Evolutionary conservation across 2,888 invertebrate species (phyloP).

Genomic region (Eupelmus urozonus): DNA sequence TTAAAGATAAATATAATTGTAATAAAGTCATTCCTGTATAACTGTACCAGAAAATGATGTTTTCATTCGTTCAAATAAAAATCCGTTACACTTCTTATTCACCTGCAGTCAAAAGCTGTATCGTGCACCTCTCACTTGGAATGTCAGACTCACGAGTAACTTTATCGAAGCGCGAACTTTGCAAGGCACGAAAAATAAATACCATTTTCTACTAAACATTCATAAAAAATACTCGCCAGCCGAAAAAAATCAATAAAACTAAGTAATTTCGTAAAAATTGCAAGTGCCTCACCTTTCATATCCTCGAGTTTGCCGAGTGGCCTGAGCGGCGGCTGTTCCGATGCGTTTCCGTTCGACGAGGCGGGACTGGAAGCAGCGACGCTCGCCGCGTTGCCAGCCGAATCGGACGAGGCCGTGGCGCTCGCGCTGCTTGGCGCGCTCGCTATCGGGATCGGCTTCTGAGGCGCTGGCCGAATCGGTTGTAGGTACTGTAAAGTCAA

Average conservation of each 20-base stretch:
- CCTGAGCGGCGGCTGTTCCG: constrained; percentile 75
- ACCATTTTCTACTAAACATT: too few relatives aligned
- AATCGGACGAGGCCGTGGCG: too few relatives aligned
- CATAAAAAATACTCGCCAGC: too few relatives aligned
- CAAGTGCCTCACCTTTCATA: constrained; percentile 89
- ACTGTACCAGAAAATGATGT: too few relatives aligned
- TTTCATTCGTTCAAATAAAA: constrained; percentile 5
- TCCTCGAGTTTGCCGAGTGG: constrained; percentile 88
- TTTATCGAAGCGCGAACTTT: too few relatives aligned
- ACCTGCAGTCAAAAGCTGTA: not conserved
- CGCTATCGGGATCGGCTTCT: constrained; percentile 78
- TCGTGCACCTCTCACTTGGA: not conserved
- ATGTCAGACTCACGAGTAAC: too few relatives aligned
- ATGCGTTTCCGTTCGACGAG: constrained; percentile 66
- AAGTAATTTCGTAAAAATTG: too few relatives aligned
- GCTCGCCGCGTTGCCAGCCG: constrained; percentile 68
- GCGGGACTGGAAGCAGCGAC: constrained; percentile 74
- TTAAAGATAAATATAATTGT: constrained; percentile 12
- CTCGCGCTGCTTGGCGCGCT: constrained; percentile 75
- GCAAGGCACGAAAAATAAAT: too few relatives aligned
- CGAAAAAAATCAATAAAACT: too few relatives aligned
- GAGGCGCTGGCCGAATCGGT: constrained; percentile 87
- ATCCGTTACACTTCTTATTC: not conserved
- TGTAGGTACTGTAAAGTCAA: constrained; percentile 82
- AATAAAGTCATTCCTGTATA: not conserved